Base-by-base conservation (phyloP, 2,888 invertebrate genomes). In the Platerodrilus igneus region DNA sequence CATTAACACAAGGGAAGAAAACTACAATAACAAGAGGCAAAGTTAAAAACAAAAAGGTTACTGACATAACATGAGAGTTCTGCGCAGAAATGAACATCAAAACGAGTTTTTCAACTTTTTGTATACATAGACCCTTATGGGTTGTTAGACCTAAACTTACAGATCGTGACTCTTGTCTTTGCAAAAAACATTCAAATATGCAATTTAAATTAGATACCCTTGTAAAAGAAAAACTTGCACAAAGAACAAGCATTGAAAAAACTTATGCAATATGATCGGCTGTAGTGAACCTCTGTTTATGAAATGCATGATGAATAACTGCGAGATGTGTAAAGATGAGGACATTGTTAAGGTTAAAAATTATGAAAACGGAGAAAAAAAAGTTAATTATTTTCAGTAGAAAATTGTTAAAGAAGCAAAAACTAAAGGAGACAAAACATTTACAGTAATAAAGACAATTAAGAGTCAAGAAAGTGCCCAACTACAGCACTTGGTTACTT, bases 91-190 rank as follows among this genome's bases (percentile, higher is more conserved):
- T 11, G 10, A 25, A 25, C 9, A 25, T 3, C 4, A 25, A 25
- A 11, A 11, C 13, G 4, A 25, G 25, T 14, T 3, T 10, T 3
- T 11, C 13, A 3, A 25, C 25, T 14, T 25, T 25, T 25, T 25
- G 25, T 9, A 25, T 11, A 25, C 25, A 5, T 4, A 3, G 25
- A 3, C 13, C 25, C 4, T 25, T 25, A 6, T 25, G 11, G 3
- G 25, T 25, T 2, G 25, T 25, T 5, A 6, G 10, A 5, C 13
- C 25, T 10, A 25, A 25, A 25, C 25, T 29, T 18, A 10, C 19
- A 18, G 29, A 29, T 15, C 3, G 14, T 7, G 29, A 29, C 10
- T 29, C 29, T 7, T 29, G 19, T 18, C 18, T 29, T 4, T 29
- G 29, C 19, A 29, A 17, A 17, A 29, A 16, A 7, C 9, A 18